Evolutionary conservation across 2,888 invertebrate species (phyloP).

Genomic region (Drosophila cognata): DNA sequence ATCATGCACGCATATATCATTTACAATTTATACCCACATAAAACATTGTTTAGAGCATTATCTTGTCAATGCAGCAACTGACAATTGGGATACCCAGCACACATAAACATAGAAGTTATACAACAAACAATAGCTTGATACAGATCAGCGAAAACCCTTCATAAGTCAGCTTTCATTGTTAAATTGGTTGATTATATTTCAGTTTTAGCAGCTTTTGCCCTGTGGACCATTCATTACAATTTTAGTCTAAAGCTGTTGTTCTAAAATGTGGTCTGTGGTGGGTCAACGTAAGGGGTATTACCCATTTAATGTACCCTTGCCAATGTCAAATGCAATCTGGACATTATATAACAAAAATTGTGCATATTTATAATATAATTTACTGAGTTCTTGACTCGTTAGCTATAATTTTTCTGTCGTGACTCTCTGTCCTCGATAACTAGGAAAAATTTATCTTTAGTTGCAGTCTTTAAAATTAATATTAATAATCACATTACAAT

Average conservation of each 20-base stretch:
- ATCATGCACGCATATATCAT: conserved; percentile 6
- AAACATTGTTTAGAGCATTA: conserved; percentile 43
- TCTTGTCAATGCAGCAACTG: conserved; percentile 34
- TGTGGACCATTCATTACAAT: conserved; percentile 60
- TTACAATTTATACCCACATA: conserved; percentile 13
- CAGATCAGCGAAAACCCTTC: conserved; percentile 4
- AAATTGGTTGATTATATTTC: conserved; percentile 52
- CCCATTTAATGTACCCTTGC: neutral
- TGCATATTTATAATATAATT: neutral
- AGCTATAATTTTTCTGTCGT: conserved; percentile 20
- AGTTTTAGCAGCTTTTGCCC: conserved; percentile 58
- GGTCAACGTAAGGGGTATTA: neutral
- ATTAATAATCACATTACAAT: conserved; percentile 50
- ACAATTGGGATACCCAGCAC: conserved; percentile 13
- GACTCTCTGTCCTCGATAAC: neutral
- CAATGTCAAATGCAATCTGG: neutral
- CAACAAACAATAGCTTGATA: neutral
- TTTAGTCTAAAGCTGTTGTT: neutral
- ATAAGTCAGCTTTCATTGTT: conserved; percentile 17
- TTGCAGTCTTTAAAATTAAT: conserved; percentile 1
- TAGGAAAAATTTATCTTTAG: neutral
- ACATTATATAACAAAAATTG: too few relatives aligned
- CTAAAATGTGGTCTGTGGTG: neutral
- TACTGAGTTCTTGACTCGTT: conserved; percentile 4
- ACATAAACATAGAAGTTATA: conserved; percentile 12